Base-by-base conservation (phyloP, 2,888 invertebrate species). In the Acanthoscelides obtectus region DNA sequence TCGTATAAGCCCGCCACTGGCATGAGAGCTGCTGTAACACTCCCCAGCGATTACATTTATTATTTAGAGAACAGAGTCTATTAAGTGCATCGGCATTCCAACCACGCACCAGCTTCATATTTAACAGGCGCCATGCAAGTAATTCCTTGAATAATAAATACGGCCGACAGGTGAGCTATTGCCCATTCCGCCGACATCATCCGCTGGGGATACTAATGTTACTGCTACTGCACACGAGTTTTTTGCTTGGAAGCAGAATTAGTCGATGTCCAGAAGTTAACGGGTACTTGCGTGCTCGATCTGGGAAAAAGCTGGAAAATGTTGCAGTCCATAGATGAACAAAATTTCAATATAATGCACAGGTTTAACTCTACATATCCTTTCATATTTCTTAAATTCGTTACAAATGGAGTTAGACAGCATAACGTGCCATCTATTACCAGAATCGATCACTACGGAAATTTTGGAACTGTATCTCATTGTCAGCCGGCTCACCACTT, bases 61-160 rank as follows among this genome's bases (percentile, higher is more conserved):
- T 83, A 83, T 83, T 83, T 80, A 82, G 76, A 77, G 75, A 78
- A 80, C 81, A 81, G 75, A 77, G 79, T 82, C 81, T 80, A 82
- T 82, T 82, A 82, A 81, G 79, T 80, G 81, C 81, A 82, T 83
- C 78, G 77, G 79, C 73, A 83, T 83, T 82, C 83, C 75, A 74
- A 79, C 76, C 82, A 83, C 82, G 81, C 81, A 81, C 76, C 70
- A 71, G 78, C 74, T 79, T 78, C 80, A 82, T 81, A 82, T 82
- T 83, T 81, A 82, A 82, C 79, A 78, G 78, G 75, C 75, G 75
- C 75, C 75, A 77, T 82, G 81, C 81, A 81, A 78, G 80, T 80
- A 79, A 81, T 80, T 80, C 77, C 74, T 72, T 83, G 79, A 82
- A 83, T 83, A 80, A 82, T 80, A 79, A 79, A 82, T 45, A 45